Percentiles rank a stretch among this genome's conserved stretches.
Evolutionary conservation across 30 jellyfish, hydroid and myxozoan species (phyloP).

Genomic region (Hydractinia symbiolongicarpus): DNA sequence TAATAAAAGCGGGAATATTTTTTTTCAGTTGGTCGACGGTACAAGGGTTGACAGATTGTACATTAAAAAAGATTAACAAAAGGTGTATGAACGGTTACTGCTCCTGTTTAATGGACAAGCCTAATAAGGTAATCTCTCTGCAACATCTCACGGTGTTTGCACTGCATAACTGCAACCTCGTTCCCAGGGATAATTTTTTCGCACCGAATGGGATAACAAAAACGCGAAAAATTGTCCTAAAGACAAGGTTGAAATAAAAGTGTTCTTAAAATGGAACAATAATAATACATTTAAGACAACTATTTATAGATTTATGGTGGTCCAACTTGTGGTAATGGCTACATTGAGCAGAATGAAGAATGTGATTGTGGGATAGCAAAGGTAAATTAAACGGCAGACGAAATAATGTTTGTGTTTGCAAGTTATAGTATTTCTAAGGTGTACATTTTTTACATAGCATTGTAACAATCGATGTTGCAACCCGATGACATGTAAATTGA

Average conservation of each 20-base stretch:
- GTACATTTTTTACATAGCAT: background rate
- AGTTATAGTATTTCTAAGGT: no score
- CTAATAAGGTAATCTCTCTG: background rate
- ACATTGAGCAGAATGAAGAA: conserved; percentile 3
- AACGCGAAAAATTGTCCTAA: no score
- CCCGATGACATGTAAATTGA: conserved; percentile 1
- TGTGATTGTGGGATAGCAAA: conserved; percentile 3
- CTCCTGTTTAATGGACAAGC: background rate
- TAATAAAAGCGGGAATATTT: background rate
- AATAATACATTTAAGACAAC: background rate
- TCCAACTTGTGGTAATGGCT: conserved; percentile 5
- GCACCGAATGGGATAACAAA: no score
- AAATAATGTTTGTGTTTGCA: no score
- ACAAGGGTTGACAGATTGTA: background rate
- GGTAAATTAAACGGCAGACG: background rate
- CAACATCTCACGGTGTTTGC: no score
- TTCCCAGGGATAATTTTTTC: no score
- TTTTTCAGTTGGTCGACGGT: conserved; percentile 5
- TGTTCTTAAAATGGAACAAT: background rate
- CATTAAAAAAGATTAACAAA: background rate
- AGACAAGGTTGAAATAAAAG: no score
- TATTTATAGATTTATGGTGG: background rate
- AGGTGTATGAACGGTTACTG: conserved; percentile 4
- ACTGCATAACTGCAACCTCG: no score
- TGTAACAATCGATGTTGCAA: conserved; percentile 4